Evolutionary conservation across 2,888 invertebrate genomes (phyloP).

Genomic region (Laothoe populi): DNA sequence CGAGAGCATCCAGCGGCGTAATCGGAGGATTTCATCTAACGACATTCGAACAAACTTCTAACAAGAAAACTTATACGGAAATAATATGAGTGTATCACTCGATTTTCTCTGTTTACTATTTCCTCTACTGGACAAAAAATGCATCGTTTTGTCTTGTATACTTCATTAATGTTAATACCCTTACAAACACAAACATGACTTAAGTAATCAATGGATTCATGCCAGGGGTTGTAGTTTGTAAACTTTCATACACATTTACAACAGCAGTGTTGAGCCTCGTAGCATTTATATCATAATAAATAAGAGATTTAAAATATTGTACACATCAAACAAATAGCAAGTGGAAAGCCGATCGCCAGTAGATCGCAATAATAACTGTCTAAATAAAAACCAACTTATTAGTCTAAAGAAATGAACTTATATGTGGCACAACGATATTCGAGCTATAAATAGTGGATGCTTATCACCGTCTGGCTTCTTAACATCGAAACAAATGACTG

Average conservation of each 20-base stretch:
- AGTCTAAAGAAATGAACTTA: slow-evolving; percentile 20
- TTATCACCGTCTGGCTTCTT: slow-evolving; percentile 4
- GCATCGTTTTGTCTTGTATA: not conserved
- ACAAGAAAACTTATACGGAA: slow-evolving; percentile 71
- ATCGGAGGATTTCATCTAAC: slow-evolving; percentile 54
- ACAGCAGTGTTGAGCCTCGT: not conserved
- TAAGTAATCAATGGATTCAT: too few species aligned
- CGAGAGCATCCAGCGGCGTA: slow-evolving; percentile 54
- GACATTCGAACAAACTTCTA: slow-evolving; percentile 68
- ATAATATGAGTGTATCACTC: slow-evolving; percentile 53
- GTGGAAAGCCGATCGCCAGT: too few species aligned
- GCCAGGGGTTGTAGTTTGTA: too few species aligned
- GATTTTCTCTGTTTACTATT: slow-evolving; percentile 20
- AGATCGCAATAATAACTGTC: too few species aligned
- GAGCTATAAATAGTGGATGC: not conserved
- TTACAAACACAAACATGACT: too few species aligned
- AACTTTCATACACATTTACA: not conserved
- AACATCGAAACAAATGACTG: not conserved
- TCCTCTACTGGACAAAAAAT: not conserved
- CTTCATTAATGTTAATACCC: not conserved
- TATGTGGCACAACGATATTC: slow-evolving; percentile 26
- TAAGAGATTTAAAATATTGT: slow-evolving; percentile 8
- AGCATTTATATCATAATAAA: not conserved
- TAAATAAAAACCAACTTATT: slow-evolving; percentile 21
- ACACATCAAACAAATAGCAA: not conserved